phyloP scores from a whole-genome alignment of 1,140 invertebrate genomes.

The Tigriopus japonicus region DNA sequence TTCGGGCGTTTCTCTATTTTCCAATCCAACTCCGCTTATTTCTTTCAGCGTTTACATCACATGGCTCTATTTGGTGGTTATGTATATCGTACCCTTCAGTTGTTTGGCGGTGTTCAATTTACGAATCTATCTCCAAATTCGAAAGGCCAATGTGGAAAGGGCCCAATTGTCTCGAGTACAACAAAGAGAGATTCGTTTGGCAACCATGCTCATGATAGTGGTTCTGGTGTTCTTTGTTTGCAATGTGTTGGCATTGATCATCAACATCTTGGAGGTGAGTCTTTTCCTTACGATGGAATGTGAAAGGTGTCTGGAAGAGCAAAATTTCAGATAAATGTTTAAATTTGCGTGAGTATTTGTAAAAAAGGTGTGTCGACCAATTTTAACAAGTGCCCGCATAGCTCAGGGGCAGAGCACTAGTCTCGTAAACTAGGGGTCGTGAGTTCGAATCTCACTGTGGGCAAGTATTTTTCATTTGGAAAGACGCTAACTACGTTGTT shows the following conservation, averaged over 20 bases:
- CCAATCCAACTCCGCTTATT: neutral
- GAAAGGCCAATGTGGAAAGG: conserved; percentile 55
- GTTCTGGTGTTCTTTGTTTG: conserved; percentile 36
- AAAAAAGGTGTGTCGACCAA: no score
- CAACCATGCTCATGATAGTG: conserved; percentile 35
- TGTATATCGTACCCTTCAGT: conserved; percentile 29
- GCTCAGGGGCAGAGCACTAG: no score
- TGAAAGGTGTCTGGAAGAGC: neutral
- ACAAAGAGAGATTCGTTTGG: conserved; percentile 51
- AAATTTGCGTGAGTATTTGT: neutral
- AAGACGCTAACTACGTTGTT: no score
- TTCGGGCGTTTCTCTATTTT: neutral
- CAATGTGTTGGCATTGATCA: conserved; percentile 32
- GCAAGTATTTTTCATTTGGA: no score
- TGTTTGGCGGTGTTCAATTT: conserved; percentile 26
- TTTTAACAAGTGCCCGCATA: no score
- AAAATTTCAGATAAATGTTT: neutral
- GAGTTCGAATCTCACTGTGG: no score
- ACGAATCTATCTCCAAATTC: conserved; percentile 21
- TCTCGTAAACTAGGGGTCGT: no score
- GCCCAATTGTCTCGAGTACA: conserved; percentile 45
- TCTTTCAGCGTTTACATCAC: conserved; percentile 24
- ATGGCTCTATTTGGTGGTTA: conserved; percentile 28
- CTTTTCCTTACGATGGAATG: no score
- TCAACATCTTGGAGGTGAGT: conserved; percentile 28